Evolutionary conservation across 2,113 vertebrate genomes (phyloP).

Genomic region (Vicugna pacos): DNA sequence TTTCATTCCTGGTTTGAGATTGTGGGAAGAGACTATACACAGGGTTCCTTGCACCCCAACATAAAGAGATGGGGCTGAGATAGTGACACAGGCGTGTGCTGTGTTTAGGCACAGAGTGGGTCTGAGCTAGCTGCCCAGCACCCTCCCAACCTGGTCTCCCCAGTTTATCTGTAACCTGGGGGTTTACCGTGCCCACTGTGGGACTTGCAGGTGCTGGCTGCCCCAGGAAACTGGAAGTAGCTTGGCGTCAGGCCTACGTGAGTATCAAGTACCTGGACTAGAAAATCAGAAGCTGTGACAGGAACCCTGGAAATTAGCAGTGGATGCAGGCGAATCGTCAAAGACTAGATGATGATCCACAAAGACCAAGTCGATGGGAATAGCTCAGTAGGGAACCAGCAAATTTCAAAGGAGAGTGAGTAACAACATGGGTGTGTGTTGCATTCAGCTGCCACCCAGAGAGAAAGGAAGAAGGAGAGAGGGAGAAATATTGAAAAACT

Average conservation of each 20-base stretch:
- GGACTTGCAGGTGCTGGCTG: neutral
- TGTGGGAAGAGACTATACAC: neutral
- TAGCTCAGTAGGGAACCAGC: neutral
- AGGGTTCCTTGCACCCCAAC: neutral
- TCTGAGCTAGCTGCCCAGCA: neutral
- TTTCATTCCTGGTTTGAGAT: neutral
- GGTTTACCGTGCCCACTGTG: neutral
- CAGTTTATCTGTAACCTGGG: accelerated
- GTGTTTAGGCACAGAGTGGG: neutral
- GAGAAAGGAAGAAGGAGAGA: neutral
- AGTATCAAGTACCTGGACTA: neutral
- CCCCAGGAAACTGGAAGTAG: neutral
- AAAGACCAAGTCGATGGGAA: neutral
- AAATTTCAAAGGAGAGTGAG: neutral
- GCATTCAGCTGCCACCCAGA: neutral
- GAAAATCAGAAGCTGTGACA: neutral
- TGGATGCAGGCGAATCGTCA: neutral
- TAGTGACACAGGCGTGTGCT: neutral
- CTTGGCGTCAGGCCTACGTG: neutral
- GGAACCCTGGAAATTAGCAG: neutral
- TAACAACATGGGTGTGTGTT: neutral
- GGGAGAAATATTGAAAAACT: neutral
- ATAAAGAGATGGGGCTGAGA: neutral
- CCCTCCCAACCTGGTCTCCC: neutral
- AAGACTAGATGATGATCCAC: neutral